Evolutionary conservation across 92 coral and sea anemone species (phyloP).

Genomic region (Epizoanthus stellaris): DNA sequence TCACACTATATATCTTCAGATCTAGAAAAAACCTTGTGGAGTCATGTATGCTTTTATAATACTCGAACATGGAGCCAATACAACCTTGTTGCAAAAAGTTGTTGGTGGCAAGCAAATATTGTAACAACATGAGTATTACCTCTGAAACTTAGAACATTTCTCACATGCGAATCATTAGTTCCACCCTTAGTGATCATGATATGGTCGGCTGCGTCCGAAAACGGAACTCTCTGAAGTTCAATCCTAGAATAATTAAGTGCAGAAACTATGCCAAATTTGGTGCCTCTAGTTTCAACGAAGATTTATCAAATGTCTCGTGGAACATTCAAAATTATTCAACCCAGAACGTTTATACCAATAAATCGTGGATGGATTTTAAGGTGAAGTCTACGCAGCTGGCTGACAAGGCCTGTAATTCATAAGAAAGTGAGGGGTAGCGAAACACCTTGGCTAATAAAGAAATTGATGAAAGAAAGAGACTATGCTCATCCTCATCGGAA

Average conservation of each 20-base stretch:
- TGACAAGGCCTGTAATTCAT: background rate
- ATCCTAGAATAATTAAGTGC: slow-evolving; percentile 5
- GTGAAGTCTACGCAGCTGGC: background rate
- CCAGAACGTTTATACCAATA: background rate
- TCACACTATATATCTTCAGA: too few species aligned
- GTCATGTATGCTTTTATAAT: too few species aligned
- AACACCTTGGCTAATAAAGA: slow-evolving; percentile 4
- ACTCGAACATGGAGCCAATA: too few species aligned
- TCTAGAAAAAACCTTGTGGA: too few species aligned
- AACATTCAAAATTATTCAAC: background rate
- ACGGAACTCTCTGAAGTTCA: slow-evolving; percentile 3
- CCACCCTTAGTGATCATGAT: too few species aligned
- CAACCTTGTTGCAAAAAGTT: too few species aligned
- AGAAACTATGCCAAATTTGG: background rate
- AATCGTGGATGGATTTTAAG: background rate
- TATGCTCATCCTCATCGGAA: background rate
- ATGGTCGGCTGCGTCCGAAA: slow-evolving; percentile 37
- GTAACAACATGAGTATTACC: too few species aligned
- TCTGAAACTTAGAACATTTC: too few species aligned
- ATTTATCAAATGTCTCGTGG: background rate
- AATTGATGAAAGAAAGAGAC: background rate
- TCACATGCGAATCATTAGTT: too few species aligned
- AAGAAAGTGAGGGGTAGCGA: background rate
- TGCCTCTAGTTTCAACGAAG: background rate
- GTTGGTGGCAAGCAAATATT: too few species aligned